Evolutionary conservation across 2,888 invertebrate species (phyloP).

Genomic region (Tupiocoris notatus): DNA sequence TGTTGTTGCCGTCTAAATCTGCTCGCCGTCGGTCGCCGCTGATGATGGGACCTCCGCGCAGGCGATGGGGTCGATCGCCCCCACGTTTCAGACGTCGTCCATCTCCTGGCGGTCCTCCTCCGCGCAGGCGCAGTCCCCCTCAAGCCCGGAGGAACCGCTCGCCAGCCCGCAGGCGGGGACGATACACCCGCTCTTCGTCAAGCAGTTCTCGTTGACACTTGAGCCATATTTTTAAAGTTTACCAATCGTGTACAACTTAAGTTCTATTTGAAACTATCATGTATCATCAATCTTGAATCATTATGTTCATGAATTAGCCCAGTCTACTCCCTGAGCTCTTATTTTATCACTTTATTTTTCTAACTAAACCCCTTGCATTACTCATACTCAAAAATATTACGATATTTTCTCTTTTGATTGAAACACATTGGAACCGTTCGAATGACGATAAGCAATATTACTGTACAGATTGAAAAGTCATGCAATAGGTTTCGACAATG

Average conservation of each 20-base stretch:
- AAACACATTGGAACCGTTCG: no score
- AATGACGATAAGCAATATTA: no score
- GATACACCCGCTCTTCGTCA: conserved; percentile 71
- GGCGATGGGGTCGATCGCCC: conserved; percentile 58
- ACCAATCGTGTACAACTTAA: no score
- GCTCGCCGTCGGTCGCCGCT: conserved; percentile 53
- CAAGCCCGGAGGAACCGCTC: conserved; percentile 50
- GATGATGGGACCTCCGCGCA: conserved; percentile 51
- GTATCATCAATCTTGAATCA: conserved; percentile 4
- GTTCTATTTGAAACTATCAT: conserved; percentile 1
- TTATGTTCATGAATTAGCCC: background rate
- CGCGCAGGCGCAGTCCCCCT: conserved; percentile 49
- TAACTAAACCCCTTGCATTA: no score
- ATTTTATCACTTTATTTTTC: no score
- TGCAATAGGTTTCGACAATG: no score
- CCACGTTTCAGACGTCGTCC: conserved; percentile 56
- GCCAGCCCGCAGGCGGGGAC: conserved; percentile 59
- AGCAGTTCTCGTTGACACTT: conserved; percentile 66
- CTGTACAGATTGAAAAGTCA: no score
- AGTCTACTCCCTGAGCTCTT: no score
- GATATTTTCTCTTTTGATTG: no score
- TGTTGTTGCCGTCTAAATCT: conserved; percentile 66
- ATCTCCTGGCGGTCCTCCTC: conserved; percentile 55
- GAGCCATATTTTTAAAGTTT: background rate
- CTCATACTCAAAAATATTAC: no score